Conservation (phyloP, 2,113 vertebrate species). For the Erythrolamprus reginae region DNA sequence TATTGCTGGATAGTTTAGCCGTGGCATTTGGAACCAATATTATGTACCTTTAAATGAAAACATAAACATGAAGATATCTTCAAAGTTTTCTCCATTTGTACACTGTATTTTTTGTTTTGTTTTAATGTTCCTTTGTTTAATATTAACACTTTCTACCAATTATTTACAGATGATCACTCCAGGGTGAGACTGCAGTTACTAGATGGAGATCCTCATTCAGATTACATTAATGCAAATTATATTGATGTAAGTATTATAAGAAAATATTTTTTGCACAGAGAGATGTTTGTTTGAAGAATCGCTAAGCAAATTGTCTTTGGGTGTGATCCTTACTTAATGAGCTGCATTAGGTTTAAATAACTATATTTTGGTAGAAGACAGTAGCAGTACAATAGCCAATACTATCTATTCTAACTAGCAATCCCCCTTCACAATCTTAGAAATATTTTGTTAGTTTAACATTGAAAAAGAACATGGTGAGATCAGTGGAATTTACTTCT, state of each 20-base stretch:
- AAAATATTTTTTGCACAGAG: not conserved
- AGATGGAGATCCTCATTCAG: conserved; percentile 94
- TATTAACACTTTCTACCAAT: conserved; percentile 29
- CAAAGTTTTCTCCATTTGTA: not conserved
- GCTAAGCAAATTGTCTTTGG: not conserved
- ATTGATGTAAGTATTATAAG: conserved; percentile 82
- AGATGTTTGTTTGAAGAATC: not conserved
- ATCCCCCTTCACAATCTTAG: not conserved
- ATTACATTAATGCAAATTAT: conserved; percentile 99
- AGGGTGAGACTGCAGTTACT: conserved; percentile 88
- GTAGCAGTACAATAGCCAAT: not conserved
- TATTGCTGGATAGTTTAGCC: not conserved
- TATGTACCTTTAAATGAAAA: not conserved
- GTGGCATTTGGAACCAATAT: not conserved
- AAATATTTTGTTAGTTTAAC: not conserved
- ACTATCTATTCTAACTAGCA: not conserved
- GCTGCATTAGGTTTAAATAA: not conserved
- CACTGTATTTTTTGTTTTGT: not conserved
- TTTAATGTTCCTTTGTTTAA: not conserved
- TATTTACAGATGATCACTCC: conserved; percentile 89
- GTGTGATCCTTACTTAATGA: not conserved
- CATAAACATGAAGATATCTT: not conserved
- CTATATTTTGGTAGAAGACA: not conserved
- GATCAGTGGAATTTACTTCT: not conserved
- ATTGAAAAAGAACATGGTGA: not conserved